Percentiles rank a stretch among this genome's conserved stretches.
Conservation (phyloP, 37 sponge, comb jelly and placozoan species). For the Aplysina aerophoba region DNA sequence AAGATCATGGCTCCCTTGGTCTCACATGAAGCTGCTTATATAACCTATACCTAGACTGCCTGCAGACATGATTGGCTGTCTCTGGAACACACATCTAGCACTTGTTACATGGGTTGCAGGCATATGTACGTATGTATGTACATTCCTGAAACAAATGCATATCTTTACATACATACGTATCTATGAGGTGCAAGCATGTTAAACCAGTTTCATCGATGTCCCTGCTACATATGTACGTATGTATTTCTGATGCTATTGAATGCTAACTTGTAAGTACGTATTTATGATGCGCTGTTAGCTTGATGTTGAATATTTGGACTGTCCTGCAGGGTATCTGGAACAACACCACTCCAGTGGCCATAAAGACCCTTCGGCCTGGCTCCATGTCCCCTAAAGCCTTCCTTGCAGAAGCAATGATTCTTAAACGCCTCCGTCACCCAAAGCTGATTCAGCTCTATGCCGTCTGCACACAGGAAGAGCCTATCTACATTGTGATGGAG, state of each 20-base stretch:
- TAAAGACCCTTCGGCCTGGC: conserved; percentile 86
- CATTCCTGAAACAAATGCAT: not conserved
- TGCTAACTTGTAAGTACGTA: too few relatives aligned
- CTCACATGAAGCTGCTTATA: not conserved
- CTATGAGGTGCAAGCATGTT: not conserved
- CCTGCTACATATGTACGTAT: too few relatives aligned
- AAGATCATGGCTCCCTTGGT: not conserved
- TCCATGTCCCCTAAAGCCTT: conserved; percentile 82
- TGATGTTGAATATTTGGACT: conserved; percentile 60
- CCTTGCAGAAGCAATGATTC: conserved; percentile 88
- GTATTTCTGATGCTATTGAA: too few relatives aligned
- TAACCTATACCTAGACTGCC: too few relatives aligned
- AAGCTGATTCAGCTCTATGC: conserved; percentile 95
- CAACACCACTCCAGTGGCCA: conserved; percentile 81
- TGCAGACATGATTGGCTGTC: too few relatives aligned
- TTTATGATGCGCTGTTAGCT: not conserved
- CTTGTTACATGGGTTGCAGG: not conserved
- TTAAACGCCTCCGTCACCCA: conserved; percentile 93
- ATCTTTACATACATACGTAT: not conserved
- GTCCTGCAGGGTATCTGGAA: conserved; percentile 91
- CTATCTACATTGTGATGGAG: conserved; percentile 95
- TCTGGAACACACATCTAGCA: not conserved
- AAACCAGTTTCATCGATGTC: too few relatives aligned
- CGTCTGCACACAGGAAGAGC: conserved; percentile 94
- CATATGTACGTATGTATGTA: not conserved